Evolutionary conservation across 2,888 invertebrate species (phyloP), one percentile per base, ranked within the genome.

Genomic region (Xanthia icteritia): DNA sequence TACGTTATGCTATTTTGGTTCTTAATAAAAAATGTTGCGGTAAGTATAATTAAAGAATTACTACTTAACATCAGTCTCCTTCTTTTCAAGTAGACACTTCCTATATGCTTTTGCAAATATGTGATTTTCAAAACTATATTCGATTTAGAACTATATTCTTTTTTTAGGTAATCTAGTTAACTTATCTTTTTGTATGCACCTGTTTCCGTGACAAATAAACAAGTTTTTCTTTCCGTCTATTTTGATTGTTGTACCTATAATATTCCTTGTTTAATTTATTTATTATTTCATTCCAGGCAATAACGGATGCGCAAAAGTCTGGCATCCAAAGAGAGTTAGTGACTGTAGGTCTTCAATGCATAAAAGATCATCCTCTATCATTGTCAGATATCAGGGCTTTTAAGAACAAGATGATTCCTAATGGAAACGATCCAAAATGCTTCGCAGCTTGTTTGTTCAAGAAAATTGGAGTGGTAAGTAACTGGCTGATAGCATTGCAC

Each of bases 361-460:
- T 93, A 60, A 90, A 89, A 42, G 90, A 92, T 20, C 83, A 93
- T 70, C 94, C 94, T 2, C 72, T 94, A 0, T 90, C 90, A 0
- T 66, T 91, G 27, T 89, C 91, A 0, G 93, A 94, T 48, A 91
- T 95, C 17, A 89, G 86, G 48, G 63, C 88, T 0, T 90, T 95
- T 20, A 92, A 89, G 78, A 89, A 90, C 42, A 93, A 92, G 78
- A 91, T 91, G 82, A 65, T 93, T n/a, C 93, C 94, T 0, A 89
- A 93, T 2, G 90, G 91, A 20, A 89, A 91, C 5, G 90, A 89
- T 15, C 91, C 93, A 0, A 92, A 91, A 77, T 95, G 95, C 73
- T 94, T 94, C 65, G 86, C 90, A 0, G 90, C 92, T 54, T 95
- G 95, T 80, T 79, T 94, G 75, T 94, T 92, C 72, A 93, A 92